Evolutionary conservation across 2,888 invertebrate genomes (phyloP), one percentile per base, ranked within the genome.

Genomic region (Stenodera caucasica): DNA sequence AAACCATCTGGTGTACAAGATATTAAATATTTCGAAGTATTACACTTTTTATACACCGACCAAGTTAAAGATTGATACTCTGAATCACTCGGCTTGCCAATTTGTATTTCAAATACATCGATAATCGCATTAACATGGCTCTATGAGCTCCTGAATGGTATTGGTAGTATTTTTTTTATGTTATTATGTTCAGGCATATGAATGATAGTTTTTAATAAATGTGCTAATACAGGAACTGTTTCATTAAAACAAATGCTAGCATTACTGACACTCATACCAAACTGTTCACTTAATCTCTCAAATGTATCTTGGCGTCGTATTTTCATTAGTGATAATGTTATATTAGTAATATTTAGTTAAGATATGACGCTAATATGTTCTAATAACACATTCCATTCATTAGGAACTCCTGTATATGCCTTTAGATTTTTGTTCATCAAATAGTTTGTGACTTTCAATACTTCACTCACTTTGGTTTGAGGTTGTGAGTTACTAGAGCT

Each of bases 351-450:
- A 32, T 32, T 32, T 9, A 32, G 6, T 14, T 4, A 14, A 26
- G 32, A 32, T 32, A 2, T 32, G 2, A 5, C 32, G 11, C 7
- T 32, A 32, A 2, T 2, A 32, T 11, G 32, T 32, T 32, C 32
- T 5, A 32, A 11, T 11, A 32, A 9, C 7, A 32, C 32, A 32
- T 2, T 32, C 32, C 32, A 32, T 18, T 49, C 40, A 54, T 70
- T 67, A 9, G 63, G 49, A 21, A 55, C 58, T 54, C 68, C 50
- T 26, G 18, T n/a, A n/a, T 12, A 21, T n/a, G 55, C 55, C 40
- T 71, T 61, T 29, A 71, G 67, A 15, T 71, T 71, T 33, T 55
- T 55, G 4, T 67, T 62, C 23, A 72, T 62, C 15, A 71, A 55
- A 57, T 69, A 78, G 23, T 61, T 64, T 55, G 63, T 21, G 9